Base-by-base conservation (phyloP, 1,140 invertebrate species). In the Anoplolepis gracilipes region DNA sequence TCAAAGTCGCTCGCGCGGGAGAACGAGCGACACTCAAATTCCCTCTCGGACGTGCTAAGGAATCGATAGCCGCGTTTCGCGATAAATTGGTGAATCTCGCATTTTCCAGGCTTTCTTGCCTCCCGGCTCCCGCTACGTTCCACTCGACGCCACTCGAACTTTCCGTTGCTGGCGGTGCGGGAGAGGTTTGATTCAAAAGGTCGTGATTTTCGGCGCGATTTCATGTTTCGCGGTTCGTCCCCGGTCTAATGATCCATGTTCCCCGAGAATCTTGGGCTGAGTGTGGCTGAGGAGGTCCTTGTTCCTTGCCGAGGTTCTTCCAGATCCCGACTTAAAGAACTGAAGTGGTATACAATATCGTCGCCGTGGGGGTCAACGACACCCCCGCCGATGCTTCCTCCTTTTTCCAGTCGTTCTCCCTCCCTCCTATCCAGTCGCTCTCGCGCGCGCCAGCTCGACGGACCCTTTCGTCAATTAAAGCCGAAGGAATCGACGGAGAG, bases 341-440 rank as follows among this genome's bases (percentile, higher is more conserved):
- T 93, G 62, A 92, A 95, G 93, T 94, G 90, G 92, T 94, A 93
- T 92, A 93, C 93, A 94, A 93, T 94, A 94, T 93, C 91, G 91
- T 82, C 88, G 79, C 89, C 76, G 59, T 79, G 84, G 85, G 46
- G 90, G 90, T 91, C 90, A 91, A 91, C 90, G 90, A 91, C 90
- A 91, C 87, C 90, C 90, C 90, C 90, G 75, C 42, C 73, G 61
- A n/a, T 42, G 57, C 72, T 89, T 85, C 85, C 70, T 70, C 73
- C 67, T 78, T 79, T 73, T 86, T 69, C 72, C 59, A 59, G 33
- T 49, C 55, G 36, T n/a, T 53, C 42, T 49, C 62, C 42, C 55
- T 46, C 22, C 49, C 69, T 75, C 67, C 42, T 87, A 0, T 57
- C 28, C 2, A 19, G 5, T 46, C 78, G 36, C 53, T 39, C 64